phyloP scores from a whole-genome alignment of 2,797 vertebrate species.

The Sebastes oblongus region DNA sequence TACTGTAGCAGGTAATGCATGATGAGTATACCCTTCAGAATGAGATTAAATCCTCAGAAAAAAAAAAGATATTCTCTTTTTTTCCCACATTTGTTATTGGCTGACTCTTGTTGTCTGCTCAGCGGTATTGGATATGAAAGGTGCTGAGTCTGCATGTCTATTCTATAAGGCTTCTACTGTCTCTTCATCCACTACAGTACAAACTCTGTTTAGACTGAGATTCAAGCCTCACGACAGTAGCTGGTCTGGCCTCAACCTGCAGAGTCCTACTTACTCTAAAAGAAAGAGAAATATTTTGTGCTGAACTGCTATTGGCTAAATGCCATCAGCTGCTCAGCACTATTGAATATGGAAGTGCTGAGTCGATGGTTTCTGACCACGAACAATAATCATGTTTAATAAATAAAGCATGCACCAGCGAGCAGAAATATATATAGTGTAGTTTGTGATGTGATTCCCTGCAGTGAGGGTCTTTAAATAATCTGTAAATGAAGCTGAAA shows the following conservation, averaged over 20 bases:
- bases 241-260: not conserved
- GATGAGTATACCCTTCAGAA: not conserved
- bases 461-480: not conserved
- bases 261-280: not conserved
- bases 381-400: slow-evolving; percentile 11
- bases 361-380: slow-evolving; percentile 5
- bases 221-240: not conserved
- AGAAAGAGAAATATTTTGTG: not conserved
- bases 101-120: not conserved
- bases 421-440: not conserved
- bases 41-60: not conserved
- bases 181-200: not conserved
- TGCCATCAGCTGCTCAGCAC: slow-evolving; percentile 1
- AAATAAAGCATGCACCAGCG: slow-evolving; percentile 1
- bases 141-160: not conserved
- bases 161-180: not conserved
- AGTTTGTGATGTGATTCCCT: not conserved
- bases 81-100: not conserved
- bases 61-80: not conserved
- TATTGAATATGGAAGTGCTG: slow-evolving; percentile 23
- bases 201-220: not conserved
- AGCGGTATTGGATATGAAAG: not conserved
- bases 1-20: not conserved
- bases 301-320: not conserved
- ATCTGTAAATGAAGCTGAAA: not conserved